Evolutionary conservation across 2,888 invertebrate genomes (phyloP).

Genomic region (Synergus gifuensis): DNA sequence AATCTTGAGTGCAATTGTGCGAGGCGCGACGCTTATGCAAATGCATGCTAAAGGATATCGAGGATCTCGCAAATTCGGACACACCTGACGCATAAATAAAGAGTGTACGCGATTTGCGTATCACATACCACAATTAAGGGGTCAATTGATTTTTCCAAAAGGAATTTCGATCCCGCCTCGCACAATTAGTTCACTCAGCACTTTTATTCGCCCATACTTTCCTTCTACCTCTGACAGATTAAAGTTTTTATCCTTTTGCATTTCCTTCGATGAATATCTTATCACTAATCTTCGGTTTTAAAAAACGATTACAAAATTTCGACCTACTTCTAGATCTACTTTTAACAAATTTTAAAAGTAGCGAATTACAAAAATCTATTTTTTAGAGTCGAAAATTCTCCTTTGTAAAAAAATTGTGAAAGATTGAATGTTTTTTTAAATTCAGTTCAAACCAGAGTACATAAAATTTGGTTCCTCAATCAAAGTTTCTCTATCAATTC

Average conservation of each 20-base stretch:
- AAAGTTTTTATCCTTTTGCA: background rate
- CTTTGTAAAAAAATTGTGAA: slow-evolving; percentile 24
- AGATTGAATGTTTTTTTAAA: slow-evolving; percentile 14
- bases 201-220: background rate
- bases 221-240: slow-evolving; percentile 9
- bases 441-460: slow-evolving; percentile 34
- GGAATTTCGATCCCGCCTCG: background rate
- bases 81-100: slow-evolving; percentile 53
- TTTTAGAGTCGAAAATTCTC: slow-evolving; percentile 1
- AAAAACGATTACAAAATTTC: slow-evolving; percentile 27
- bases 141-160: slow-evolving; percentile 1
- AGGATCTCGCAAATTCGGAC: slow-evolving; percentile 54
- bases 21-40: slow-evolving; percentile 61
- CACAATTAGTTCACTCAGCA: slow-evolving; percentile 15
- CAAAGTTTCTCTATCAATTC: background rate
- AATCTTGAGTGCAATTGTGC: slow-evolving; percentile 56
- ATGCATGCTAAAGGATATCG: slow-evolving; percentile 66
- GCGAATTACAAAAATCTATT: slow-evolving; percentile 24
- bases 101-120: slow-evolving; percentile 18
- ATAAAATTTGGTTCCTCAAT: slow-evolving; percentile 16
- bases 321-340: background rate
- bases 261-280: background rate
- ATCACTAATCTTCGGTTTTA: slow-evolving; percentile 24
- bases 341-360: slow-evolving; percentile 2
- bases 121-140: background rate